Evolutionary conservation across 2,888 invertebrate species (phyloP).

Genomic region (Drosophila limbata): DNA sequence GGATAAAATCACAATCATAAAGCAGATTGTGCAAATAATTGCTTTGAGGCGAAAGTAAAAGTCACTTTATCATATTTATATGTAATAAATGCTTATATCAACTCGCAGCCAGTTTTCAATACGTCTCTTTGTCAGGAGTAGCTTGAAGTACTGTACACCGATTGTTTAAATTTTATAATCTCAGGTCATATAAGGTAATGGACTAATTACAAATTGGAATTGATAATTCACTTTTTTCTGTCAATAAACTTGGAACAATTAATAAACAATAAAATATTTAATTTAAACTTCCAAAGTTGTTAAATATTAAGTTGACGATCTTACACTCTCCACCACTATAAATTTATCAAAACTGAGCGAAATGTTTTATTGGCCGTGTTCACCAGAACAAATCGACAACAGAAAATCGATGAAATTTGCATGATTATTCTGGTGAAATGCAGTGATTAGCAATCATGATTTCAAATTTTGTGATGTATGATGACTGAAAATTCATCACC

Average conservation of each 20-base stretch:
- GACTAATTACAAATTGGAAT: neutral
- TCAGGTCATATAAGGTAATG: neutral
- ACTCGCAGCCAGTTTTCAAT: neutral
- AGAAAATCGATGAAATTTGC: too few relatives aligned
- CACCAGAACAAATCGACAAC: too few relatives aligned
- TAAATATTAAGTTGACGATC: too few relatives aligned
- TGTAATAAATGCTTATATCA: constrained; percentile 28
- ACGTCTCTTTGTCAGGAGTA: neutral
- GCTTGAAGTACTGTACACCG: neutral
- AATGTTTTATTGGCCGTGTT: too few relatives aligned
- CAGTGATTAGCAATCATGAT: too few relatives aligned
- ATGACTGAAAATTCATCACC: too few relatives aligned
- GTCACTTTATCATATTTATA: constrained; percentile 55
- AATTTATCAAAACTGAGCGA: too few relatives aligned
- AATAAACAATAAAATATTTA: neutral
- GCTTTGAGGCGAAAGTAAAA: constrained; percentile 65
- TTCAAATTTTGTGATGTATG: too few relatives aligned
- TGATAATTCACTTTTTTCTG: neutral
- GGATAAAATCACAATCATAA: constrained; percentile 55
- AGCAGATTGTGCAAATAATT: constrained; percentile 59
- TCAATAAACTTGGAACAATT: neutral
- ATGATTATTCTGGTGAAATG: too few relatives aligned
- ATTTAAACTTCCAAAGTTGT: too few relatives aligned
- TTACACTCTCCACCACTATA: too few relatives aligned
- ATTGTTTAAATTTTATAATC: neutral